Evolutionary conservation across 2,797 vertebrate species (phyloP), one percentile per base, ranked within the genome.

Genomic region (Helostoma temminkii): DNA sequence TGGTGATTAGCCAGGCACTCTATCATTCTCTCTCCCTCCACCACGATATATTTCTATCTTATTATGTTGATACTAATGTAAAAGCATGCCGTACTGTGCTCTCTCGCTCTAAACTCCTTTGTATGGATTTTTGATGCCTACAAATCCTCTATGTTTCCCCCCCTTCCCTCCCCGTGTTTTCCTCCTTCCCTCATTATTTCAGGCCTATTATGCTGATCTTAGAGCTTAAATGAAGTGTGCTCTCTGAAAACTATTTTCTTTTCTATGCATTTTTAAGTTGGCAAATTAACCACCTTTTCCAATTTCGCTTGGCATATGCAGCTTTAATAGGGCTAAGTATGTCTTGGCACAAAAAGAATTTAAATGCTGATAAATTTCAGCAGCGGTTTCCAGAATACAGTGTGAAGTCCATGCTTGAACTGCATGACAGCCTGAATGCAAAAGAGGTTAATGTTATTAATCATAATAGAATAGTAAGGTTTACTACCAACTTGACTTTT

Each of bases 1-100:
- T 79, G 76, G 32, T 88, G 83, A 90, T 91, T 90, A 91, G 82
- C 82, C 60, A 37, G 80, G 64, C 71, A 14, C 76, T 83, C 82
- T 24, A 28, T 91, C 89, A 80, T 57, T 66, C 80, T 53, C 62
- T 45, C 58, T 43, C 67, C 57, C 34, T 42, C 59, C 28, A 39
- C 55, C 69, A 43, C 82, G 70, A 60, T 67, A 66, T 48, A 69
- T 80, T 77, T 57, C 65, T 41, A 58, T 15, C 78, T 74, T 84
- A 81, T 85, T 74, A 78, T 75, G 53, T 63, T 76, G 71, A 86
- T 82, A 65, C 72, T 15, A 28, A 71, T 55, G 72, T 76, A 68
- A 68, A 77, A 63, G 71, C 65, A 22, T 3, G 7, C 28, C 7
- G 25, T 32, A 47, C 39, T 6, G n/a, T 22, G 28, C 73, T 61